phyloP scores from a whole-genome alignment of 2,113 vertebrate genomes.

The Indicator maculatus region DNA sequence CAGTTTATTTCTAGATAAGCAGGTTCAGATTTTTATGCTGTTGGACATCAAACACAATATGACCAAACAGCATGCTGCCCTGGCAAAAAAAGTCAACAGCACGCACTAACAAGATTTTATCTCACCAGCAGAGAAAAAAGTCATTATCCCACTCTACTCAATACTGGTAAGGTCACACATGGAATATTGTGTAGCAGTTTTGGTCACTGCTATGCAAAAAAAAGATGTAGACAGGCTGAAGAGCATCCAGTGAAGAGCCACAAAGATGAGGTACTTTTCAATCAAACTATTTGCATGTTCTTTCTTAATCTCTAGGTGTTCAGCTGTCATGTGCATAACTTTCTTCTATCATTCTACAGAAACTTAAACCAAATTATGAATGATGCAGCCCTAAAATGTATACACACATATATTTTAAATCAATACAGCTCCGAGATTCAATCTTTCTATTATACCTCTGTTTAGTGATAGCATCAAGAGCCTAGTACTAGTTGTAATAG shows the following conservation, averaged over 20 bases:
- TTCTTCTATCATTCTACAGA: background rate
- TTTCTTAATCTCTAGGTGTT: background rate
- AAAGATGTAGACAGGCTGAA: no score
- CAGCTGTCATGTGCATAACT: accelerated
- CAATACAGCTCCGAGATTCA: background rate
- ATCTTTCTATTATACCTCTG: background rate
- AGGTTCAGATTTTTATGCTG: background rate
- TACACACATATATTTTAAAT: background rate
- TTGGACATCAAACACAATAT: background rate
- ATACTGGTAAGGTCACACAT: no score
- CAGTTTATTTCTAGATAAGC: background rate
- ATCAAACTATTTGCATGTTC: background rate
- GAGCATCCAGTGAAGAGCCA: background rate
- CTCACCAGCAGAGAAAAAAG: background rate
- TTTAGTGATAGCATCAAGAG: background rate
- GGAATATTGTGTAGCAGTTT: no score
- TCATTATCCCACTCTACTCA: background rate
- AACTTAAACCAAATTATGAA: background rate
- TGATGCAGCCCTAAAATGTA: background rate
- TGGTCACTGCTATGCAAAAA: no score
- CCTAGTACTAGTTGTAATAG: background rate
- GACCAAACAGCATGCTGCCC: background rate
- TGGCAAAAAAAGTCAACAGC: background rate
- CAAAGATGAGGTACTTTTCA: background rate
- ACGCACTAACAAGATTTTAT: background rate